Conservation (phyloP, 92 coral and sea anemone species). For the Pocillopora grandis region DNA sequence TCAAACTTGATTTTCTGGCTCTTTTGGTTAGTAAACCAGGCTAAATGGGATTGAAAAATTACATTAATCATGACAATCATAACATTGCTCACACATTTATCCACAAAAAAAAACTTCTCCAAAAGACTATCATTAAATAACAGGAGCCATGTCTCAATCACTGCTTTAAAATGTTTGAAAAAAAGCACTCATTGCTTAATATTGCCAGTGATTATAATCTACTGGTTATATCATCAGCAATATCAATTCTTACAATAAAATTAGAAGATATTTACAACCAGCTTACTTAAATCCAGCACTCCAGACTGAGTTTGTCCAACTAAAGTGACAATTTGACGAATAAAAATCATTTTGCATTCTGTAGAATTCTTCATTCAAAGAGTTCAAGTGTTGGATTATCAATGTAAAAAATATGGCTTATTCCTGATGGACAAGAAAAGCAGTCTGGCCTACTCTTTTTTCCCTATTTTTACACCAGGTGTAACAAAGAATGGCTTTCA, state of each 20-base stretch:
- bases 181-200: background rate
- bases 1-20: background rate
- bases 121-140: no score
- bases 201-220: background rate
- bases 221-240: background rate
- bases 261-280: background rate
- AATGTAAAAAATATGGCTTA: slow-evolving; percentile 1
- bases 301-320: slow-evolving; percentile 60
- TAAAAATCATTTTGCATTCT: slow-evolving; percentile 48
- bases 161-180: background rate
- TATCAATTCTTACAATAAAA: background rate
- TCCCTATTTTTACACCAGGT: slow-evolving; percentile 28
- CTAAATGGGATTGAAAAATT: background rate
- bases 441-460: slow-evolving; percentile 23
- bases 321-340: slow-evolving; percentile 63
- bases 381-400: background rate
- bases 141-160: background rate
- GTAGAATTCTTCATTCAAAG: slow-evolving; percentile 8
- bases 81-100: background rate
- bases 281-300: slow-evolving; percentile 57
- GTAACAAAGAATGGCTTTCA: slow-evolving; percentile 18
- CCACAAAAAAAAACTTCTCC: background rate
- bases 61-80: background rate
- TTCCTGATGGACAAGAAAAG: slow-evolving; percentile 16
- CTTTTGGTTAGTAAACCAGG: slow-evolving; percentile 6